phyloP scores from a whole-genome alignment of 2,888 invertebrate species.

The Mystacides longicornis region DNA sequence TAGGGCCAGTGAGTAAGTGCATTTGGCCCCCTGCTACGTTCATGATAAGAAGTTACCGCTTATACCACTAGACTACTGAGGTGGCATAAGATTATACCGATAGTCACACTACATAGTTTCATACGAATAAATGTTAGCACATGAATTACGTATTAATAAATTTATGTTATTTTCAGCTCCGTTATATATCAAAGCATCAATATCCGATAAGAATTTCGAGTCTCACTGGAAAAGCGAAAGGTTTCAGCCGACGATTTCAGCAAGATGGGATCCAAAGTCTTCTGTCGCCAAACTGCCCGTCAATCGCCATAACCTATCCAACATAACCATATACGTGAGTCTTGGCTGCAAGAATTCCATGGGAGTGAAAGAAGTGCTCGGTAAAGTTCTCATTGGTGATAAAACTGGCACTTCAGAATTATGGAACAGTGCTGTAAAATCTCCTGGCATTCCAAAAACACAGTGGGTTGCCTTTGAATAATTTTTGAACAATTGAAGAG shows the following conservation, averaged over 20 bases:
- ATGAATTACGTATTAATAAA: not conserved
- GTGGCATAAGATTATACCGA: too few species aligned
- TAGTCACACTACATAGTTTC: too few species aligned
- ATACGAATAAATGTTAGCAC: too few species aligned
- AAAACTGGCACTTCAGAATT: slow-evolving; percentile 51
- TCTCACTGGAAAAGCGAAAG: slow-evolving; percentile 65
- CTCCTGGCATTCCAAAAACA: slow-evolving; percentile 50
- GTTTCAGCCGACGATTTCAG: slow-evolving; percentile 69
- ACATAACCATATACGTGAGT: slow-evolving; percentile 58
- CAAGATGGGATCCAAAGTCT: slow-evolving; percentile 62
- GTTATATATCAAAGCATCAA: slow-evolving; percentile 70
- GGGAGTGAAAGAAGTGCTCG: slow-evolving; percentile 61
- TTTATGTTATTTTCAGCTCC: slow-evolving; percentile 42
- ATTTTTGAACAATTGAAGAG: too few species aligned
- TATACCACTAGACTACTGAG: too few species aligned
- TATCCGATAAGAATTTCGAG: slow-evolving; percentile 58
- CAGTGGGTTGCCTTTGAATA: slow-evolving; percentile 52
- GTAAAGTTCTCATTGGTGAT: slow-evolving; percentile 58
- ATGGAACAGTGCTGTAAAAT: slow-evolving; percentile 54
- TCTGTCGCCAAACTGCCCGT: slow-evolving; percentile 56
- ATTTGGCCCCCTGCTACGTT: too few species aligned
- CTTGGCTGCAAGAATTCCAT: slow-evolving; percentile 59
- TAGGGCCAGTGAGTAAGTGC: too few species aligned
- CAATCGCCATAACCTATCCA: slow-evolving; percentile 53
- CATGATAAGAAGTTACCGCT: too few species aligned